Percentiles rank a stretch among this genome's conserved stretches.
These are phyloP conservation scores for Sarcophaga bullata DNA, from an alignment of 1,140 invertebrate genomes.

Conservation along the genomic window DNA sequence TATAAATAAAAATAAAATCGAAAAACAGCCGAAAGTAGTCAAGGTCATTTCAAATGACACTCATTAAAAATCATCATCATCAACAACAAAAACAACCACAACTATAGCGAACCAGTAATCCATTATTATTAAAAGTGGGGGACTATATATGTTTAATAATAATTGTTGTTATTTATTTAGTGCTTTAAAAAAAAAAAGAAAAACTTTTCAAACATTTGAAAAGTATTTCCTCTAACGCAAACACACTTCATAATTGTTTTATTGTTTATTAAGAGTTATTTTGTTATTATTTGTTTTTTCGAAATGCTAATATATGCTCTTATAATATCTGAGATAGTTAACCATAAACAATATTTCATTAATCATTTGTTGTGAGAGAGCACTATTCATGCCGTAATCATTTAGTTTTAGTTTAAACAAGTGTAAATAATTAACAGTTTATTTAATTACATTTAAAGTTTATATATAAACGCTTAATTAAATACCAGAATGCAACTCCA, in stretches of 20 bases:
- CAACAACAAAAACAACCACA: not conserved
- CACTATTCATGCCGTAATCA: not conserved
- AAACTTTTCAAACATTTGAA: slow-evolving; percentile 9
- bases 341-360: not conserved
- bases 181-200: not conserved
- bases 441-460: not conserved
- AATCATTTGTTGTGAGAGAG: not conserved
- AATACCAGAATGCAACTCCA: not conserved
- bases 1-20: not conserved
- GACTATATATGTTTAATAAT: not conserved
- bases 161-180: slow-evolving; percentile 19
- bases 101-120: not conserved
- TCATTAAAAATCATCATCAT: slow-evolving; percentile 23
- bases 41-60: slow-evolving; percentile 21
- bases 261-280: too few relatives aligned
- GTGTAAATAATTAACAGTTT: slow-evolving; percentile 25
- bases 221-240: slow-evolving; percentile 2
- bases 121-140: slow-evolving; percentile 26
- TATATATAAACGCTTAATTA: too few relatives aligned
- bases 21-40: slow-evolving; percentile 21
- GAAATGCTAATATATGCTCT: too few relatives aligned
- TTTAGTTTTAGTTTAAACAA: slow-evolving; percentile 22
- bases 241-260: not conserved
- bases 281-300: too few relatives aligned
- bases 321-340: not conserved